Base-by-base conservation (phyloP, 2,113 vertebrate genomes). In the Theristicus caerulescens region DNA sequence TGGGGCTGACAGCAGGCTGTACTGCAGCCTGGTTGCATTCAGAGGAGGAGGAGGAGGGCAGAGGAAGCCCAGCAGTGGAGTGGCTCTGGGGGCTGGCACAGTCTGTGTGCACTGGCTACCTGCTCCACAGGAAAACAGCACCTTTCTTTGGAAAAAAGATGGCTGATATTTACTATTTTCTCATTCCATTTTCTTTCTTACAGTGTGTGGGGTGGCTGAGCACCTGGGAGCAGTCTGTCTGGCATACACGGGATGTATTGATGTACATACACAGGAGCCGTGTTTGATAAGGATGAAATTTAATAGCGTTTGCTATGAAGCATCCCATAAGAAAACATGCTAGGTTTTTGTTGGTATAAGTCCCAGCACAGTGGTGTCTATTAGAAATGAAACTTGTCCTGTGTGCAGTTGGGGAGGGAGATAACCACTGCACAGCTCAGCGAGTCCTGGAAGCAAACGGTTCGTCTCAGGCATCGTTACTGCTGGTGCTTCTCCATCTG, bases 1-100 rank as follows among this genome's bases (percentile, higher is more conserved):
- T 8, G 42, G 42, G 44, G 54, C 62, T 82, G 64, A 6, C 31
- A 26, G n/a, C 54, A 21, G 54, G 16, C 44, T 34, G 54, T 3
- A 10, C 65, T 2, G 1, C 0, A 9, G 66, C 36, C n/a, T 2
- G 2, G 7, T 17, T 21, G 44, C 22, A 2, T 9, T 6, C 22
- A 1, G 66, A 54, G 34, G 46, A 59, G 38, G 64, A 38, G 52
- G 59, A 73, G 46, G 54, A 46, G 29, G n/a, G 52, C 12, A 46
- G 79, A 38, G 36, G 34, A 32, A 73, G 74, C 13, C 44, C 51
- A 27, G 34, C 34, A 51, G 22, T 2, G 2, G 29, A 49, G 49
- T 2, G 10, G 52, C 29, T 32, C 11, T 20, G 46, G 54, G 31
- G 36, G 10, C 25, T 67, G 59, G 32, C 20, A 65, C 1, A 2